Base-by-base conservation (phyloP, 2,888 invertebrate species). In the Trissoscelio sp. region DNA sequence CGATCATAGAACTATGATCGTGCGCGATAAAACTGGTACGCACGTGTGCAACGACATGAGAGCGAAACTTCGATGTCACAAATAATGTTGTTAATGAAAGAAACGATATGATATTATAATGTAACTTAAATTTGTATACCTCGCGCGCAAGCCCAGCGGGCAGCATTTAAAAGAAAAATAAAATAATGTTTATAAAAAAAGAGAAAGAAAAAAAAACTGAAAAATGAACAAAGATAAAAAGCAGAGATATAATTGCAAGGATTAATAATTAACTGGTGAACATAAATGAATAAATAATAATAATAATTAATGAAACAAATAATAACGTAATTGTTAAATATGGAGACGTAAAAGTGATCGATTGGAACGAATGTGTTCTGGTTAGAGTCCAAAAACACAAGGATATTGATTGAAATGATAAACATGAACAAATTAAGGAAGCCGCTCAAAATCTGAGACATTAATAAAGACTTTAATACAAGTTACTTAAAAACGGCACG, bases 381-480 rank as follows among this genome's bases (percentile, higher is more conserved):
- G 77, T 74, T 79, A 74, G 67, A 79, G 78, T 81, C 81, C 81
- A 69, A 64, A 75, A 73, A 22, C 11, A 79, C 67, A 84, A 84
- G 82, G 83, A 84, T 82, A 82, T 85, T 86, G 81, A 85, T 84
- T 74, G 70, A 80, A 80, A 81, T 34, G 79, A 77, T 82, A 77
- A 83, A 64, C 60, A 79, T 20, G 62, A 77, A 79, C 83, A 79
- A 82, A 85, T 83, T 85, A 86, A 88, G 84, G 85, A 84, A 88
- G 85, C 85, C 88, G 88, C 89, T 90, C 89, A 89, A 88, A 86
- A 87, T 88, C 86, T 88, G 87, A 89, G 88, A 89, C 90, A 89
- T 90, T 90, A 91, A 90, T 88, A 89, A 89, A 88, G 89, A 87
- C 86, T 91, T 90, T 90, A 91, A 90, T 89, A 90, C 88, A 88